These are phyloP conservation scores for Panzeria rudis DNA, from an alignment of 2,888 invertebrate genomes.

Conservation along the genomic window DNA sequence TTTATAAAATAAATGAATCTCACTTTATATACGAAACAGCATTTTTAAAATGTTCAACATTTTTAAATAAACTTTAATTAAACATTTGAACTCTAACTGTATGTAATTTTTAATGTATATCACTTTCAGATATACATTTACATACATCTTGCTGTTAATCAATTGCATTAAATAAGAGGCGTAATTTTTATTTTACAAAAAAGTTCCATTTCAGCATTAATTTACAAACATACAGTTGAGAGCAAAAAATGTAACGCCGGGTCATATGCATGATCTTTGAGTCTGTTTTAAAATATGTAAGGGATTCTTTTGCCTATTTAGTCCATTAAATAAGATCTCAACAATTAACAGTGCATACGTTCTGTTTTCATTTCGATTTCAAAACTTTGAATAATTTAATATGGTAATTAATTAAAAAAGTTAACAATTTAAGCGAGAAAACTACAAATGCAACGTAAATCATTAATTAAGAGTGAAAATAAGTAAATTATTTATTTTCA, in stretches of 20 bases:
- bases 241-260: background rate
- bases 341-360: no score
- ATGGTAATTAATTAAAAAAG: no score
- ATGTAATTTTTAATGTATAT: background rate
- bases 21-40: background rate
- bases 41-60: background rate
- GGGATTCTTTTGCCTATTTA: background rate
- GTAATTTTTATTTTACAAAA: background rate
- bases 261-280: background rate
- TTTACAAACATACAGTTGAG: background rate
- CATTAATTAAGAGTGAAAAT: no score
- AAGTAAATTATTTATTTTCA: no score
- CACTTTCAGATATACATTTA: background rate
- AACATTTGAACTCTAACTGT: background rate
- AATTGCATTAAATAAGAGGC: conserved; percentile 1
- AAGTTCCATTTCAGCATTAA: no score
- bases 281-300: background rate
- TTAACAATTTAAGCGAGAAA: no score
- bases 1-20: background rate
- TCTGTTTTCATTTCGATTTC: background rate
- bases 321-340: no score
- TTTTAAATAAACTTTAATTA: background rate
- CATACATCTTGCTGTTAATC: background rate
- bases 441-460: no score
- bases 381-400: background rate